Percentiles rank a stretch among this genome's conserved stretches.
Evolutionary conservation across 2,888 invertebrate species (phyloP).

Genomic region (Drosophila cognata): DNA sequence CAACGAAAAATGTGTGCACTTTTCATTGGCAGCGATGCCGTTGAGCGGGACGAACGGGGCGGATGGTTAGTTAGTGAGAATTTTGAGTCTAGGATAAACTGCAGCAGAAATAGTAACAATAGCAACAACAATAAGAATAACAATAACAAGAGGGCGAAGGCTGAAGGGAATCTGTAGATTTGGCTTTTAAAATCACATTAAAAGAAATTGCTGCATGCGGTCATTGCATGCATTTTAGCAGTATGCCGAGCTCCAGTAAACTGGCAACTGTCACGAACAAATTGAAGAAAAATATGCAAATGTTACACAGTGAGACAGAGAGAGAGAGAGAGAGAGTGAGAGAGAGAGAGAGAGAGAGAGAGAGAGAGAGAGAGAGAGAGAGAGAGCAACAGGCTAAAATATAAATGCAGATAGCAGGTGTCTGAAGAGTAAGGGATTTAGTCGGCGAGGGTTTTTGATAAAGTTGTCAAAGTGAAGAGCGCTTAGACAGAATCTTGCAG

Average conservation of each 20-base stretch:
- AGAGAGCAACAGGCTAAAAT: constrained; percentile 23
- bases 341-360: not conserved
- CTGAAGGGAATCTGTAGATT: constrained; percentile 64
- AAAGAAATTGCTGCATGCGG: constrained; percentile 67
- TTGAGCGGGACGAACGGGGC: not conserved
- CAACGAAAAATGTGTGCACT: constrained; percentile 52
- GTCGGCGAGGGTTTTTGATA: constrained; percentile 22
- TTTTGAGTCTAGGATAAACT: constrained; percentile 10
- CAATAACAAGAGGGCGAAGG: constrained; percentile 12
- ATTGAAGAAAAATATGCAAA: constrained; percentile 60
- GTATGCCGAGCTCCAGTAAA: constrained; percentile 23
- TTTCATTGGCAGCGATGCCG: constrained; percentile 30
- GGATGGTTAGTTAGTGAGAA: not conserved
- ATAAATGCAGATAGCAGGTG: constrained; percentile 10
- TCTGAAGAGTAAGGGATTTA: not conserved
- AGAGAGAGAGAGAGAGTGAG: no score
- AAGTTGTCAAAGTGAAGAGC: constrained; percentile 14
- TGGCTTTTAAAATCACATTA: constrained; percentile 77
- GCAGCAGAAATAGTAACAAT: constrained; percentile 11
- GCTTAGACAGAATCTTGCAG: not conserved
- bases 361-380: not conserved
- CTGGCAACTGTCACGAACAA: constrained; percentile 50
- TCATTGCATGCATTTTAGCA: constrained; percentile 56
- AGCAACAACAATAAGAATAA: constrained; percentile 16
- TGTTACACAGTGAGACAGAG: not conserved